Evolutionary conservation across 2,888 invertebrate species (phyloP).

Genomic region (Chalcosyrphus nemorum): DNA sequence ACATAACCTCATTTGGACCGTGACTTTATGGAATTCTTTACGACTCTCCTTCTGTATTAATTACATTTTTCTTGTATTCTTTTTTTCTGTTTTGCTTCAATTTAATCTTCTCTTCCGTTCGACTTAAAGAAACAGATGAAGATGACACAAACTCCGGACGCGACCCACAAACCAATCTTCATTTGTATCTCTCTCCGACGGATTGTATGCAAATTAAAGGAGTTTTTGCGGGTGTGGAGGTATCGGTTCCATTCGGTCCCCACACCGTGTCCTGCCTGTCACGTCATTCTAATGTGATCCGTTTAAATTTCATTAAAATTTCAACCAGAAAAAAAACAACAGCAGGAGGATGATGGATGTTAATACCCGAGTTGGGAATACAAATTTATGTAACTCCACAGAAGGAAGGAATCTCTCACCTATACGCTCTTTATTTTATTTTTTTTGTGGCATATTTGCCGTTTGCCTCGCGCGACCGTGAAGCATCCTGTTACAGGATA

Average conservation of each 20-base stretch:
- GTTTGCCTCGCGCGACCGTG: conserved; percentile 31
- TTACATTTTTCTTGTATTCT: conserved; percentile 29
- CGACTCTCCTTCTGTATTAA: conserved; percentile 46
- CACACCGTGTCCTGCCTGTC: not conserved
- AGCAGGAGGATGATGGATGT: conserved; percentile 34
- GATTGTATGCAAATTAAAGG: conserved; percentile 48
- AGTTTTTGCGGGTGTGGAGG: not conserved
- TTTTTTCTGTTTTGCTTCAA: no score
- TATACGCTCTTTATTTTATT: no score
- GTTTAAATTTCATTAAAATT: conserved; percentile 56
- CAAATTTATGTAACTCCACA: conserved; percentile 11
- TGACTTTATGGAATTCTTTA: conserved; percentile 39
- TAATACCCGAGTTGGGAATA: conserved; percentile 14
- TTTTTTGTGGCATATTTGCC: conserved; percentile 13
- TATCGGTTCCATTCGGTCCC: conserved; percentile 23
- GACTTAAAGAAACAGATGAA: no score
- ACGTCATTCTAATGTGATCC: conserved; percentile 37
- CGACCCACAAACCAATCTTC: conserved; percentile 25
- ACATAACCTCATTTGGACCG: conserved; percentile 63
- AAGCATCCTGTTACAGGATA: conserved; percentile 30
- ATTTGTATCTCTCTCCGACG: not conserved
- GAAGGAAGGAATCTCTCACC: conserved; percentile 29
- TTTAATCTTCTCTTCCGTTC: conserved; percentile 23
- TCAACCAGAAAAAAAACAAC: not conserved
- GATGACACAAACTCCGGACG: conserved; percentile 5